Percentiles rank a stretch among this genome's conserved stretches.
Conservation (phyloP, 2,113 vertebrate species). For the Crypturellus undulatus region DNA sequence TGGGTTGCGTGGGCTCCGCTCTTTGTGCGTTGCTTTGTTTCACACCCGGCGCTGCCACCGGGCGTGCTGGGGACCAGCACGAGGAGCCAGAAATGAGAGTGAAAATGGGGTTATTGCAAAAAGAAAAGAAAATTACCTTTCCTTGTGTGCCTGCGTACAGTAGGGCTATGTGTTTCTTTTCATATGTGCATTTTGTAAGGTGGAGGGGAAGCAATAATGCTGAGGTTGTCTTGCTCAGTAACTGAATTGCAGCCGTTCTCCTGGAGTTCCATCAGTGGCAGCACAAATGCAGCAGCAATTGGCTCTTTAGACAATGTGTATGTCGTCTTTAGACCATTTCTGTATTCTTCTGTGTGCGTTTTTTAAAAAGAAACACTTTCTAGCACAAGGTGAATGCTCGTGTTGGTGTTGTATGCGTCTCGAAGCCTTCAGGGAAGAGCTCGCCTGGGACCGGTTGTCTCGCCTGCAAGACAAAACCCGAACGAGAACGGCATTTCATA, state of each 20-base stretch:
- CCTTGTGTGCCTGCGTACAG: neutral
- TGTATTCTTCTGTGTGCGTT: neutral
- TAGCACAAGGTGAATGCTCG: neutral
- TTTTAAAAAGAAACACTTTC: neutral
- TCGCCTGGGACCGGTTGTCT: neutral
- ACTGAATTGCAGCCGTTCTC: neutral
- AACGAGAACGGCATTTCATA: neutral
- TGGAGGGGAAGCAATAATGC: neutral
- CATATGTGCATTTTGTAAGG: neutral
- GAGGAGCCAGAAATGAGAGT: neutral
- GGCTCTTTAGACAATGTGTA: fast-evolving
- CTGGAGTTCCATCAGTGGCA: neutral
- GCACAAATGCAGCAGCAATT: neutral
- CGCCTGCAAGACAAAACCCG: neutral
- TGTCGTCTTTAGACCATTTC: neutral
- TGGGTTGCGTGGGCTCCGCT: neutral
- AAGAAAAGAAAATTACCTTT: too few species aligned
- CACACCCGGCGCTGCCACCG: neutral
- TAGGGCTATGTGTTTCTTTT: neutral
- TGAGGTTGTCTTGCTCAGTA: neutral
- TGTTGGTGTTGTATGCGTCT: neutral
- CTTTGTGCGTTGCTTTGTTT: neutral
- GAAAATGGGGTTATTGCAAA: neutral
- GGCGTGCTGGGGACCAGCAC: neutral
- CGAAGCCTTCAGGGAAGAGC: neutral